Base-by-base conservation (phyloP, 2,113 vertebrate genomes). In the Gavia stellata region DNA sequence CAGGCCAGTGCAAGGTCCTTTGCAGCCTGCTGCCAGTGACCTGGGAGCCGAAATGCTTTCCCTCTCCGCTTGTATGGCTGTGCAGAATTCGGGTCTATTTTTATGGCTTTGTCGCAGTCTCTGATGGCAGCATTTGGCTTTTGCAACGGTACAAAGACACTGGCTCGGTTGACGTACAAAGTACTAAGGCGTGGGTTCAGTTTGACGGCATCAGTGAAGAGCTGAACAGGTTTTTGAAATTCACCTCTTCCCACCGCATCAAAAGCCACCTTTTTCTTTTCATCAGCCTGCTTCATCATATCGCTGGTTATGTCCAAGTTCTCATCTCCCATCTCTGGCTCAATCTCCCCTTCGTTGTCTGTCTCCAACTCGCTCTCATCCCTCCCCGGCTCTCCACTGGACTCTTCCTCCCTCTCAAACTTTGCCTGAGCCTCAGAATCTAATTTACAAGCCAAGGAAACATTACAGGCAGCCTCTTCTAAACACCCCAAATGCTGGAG, bases 21-120 rank as follows among this genome's bases (percentile, higher is more conserved):
- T n/a, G 59, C 59, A 61, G 71, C 71, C 47, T 55, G 47, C 36
- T 81, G 75, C 77, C 71, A 62, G 47, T 40, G n/a, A 67, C 42
- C 59, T 17, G 86, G 45, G 45, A 71, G 36, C 38, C 10, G 14
- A 72, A 78, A 97, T 72, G 98, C 98, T 66, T 98, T 98, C 14
- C 98, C 98, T 92, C 98, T 98, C 98, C 98, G 98, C 94, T 98
- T 98, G 94, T 98, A 99, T 1, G 98, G 98, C 94, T 98, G 98
- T 94, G 98, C 98, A 50, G 98, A 98, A 95, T 99, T 97, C 17
- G 97, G 98, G 95, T 98, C 96, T 80, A 99, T 98, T 94, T 88
- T 97, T 86, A 98, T 98, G 68, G 98, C 98, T 97, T 96, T 86
- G 96, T 98, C 89, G 55, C 98, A 98, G 94, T 98, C 98, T 94